Evolutionary conservation across 53 echinoderm and acorn worm species (phyloP).

Genomic region (Luidia sarsii): DNA sequence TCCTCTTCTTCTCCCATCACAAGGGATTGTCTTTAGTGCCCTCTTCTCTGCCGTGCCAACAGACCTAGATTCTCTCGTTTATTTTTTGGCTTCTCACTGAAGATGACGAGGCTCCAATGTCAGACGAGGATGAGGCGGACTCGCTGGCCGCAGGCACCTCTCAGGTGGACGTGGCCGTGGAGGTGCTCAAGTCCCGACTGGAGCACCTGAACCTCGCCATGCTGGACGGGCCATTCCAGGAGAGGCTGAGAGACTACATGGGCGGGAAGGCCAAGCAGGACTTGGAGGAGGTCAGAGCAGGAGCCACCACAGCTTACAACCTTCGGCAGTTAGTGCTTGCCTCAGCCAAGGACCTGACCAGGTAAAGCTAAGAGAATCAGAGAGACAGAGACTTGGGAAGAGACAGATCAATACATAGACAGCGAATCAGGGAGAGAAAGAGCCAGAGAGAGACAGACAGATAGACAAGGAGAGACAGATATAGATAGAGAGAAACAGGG

Average conservation of each 20-base stretch:
- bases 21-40: no score
- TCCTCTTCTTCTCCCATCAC: no score
- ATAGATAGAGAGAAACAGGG: no score
- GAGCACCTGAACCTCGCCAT: conserved; percentile 62
- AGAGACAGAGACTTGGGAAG: no score
- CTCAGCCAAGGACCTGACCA: conserved; percentile 68
- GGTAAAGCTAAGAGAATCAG: conserved; percentile 32
- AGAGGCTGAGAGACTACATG: conserved; percentile 69
- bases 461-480: no score
- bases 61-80: no score
- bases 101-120: conserved; percentile 43
- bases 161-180: conserved; percentile 49
- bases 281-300: conserved; percentile 50
- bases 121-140: conserved; percentile 79
- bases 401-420: no score
- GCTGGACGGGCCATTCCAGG: conserved; percentile 69
- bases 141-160: conserved; percentile 52
- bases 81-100: neutral
- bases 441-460: no score
- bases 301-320: conserved; percentile 36
- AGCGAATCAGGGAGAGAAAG: no score
- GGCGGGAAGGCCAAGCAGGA: conserved; percentile 58
- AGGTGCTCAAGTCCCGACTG: conserved; percentile 65
- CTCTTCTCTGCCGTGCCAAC: no score
- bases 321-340: conserved; percentile 50